A percentile compares a stretch with the other conserved stretches of the same genome.
Conservation (phyloP, 2,797 vertebrate species). For the Sitta carolinensis region DNA sequence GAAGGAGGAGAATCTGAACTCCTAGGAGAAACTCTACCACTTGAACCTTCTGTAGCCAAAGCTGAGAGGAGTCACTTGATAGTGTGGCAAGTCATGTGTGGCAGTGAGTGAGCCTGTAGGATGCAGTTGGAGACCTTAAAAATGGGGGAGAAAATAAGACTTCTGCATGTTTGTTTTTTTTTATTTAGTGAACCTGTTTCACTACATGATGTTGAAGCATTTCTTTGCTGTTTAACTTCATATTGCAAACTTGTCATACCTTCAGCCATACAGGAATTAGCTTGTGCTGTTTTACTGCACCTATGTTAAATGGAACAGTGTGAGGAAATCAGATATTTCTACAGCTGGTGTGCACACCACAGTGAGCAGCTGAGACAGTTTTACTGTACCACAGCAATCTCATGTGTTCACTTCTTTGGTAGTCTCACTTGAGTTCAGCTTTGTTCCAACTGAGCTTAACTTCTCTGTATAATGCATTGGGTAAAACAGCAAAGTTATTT, state of each 20-base stretch:
- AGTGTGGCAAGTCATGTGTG: constrained; percentile 91
- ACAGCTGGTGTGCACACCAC: constrained; percentile 49
- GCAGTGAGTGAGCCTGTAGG: constrained; percentile 78
- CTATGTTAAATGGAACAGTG: constrained; percentile 68
- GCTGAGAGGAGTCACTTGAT: constrained; percentile 97
- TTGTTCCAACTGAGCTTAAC: constrained; percentile 59
- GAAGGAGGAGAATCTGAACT: constrained; percentile 88
- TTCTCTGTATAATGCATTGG: constrained; percentile 24
- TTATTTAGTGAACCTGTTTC: constrained; percentile 74
- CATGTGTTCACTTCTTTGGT: constrained; percentile 50
- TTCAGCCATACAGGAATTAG: constrained; percentile 66
- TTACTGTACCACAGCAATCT: constrained; percentile 55
- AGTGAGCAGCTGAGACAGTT: constrained; percentile 60
- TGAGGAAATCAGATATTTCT: constrained; percentile 60
- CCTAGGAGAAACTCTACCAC: constrained; percentile 83
- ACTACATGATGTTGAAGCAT: constrained; percentile 74
- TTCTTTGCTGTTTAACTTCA: constrained; percentile 73
- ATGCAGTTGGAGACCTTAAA: constrained; percentile 49
- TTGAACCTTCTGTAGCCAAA: constrained; percentile 90
- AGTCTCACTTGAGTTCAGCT: constrained; percentile 64
- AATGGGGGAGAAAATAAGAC: background rate
- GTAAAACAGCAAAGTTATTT: constrained; percentile 71
- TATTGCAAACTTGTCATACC: constrained; percentile 66
- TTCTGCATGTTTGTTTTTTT: constrained; percentile 74
- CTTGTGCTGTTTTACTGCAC: constrained; percentile 69